Evolutionary conservation across 2,888 invertebrate species (phyloP).

Genomic region (Ctenicera cuprea): DNA sequence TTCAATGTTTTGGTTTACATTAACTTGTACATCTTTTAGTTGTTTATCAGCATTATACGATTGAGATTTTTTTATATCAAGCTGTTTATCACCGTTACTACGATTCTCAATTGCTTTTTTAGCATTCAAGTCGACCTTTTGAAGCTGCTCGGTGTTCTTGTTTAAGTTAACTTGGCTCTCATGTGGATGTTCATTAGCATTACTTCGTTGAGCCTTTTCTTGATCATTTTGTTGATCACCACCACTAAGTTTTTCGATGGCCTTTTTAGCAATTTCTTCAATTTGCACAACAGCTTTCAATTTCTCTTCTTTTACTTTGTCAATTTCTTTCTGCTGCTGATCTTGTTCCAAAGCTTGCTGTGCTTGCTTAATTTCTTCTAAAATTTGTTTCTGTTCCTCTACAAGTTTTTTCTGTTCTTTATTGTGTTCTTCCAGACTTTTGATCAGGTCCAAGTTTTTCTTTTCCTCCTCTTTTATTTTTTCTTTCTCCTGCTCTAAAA

Average conservation of each 20-base stretch:
- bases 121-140: not conserved
- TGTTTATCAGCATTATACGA: not conserved
- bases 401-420: conserved; percentile 81
- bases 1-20: not conserved
- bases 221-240: conserved; percentile 19
- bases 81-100: not conserved
- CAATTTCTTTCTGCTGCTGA: conserved; percentile 59
- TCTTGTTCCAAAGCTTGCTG: conserved; percentile 73
- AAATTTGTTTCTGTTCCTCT: conserved; percentile 80
- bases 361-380: conserved; percentile 75
- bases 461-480: conserved; percentile 65
- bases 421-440: conserved; percentile 81
- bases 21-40: not conserved
- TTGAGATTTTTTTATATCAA: not conserved
- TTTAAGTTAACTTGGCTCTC: not conserved
- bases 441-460: conserved; percentile 74
- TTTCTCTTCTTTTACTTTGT: conserved; percentile 60
- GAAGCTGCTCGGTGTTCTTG: not conserved
- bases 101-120: not conserved
- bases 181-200: not conserved
- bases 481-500: conserved; percentile 69
- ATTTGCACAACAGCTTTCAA: conserved; percentile 68
- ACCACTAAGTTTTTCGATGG: conserved; percentile 66
- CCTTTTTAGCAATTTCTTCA: conserved; percentile 67
- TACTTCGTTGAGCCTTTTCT: not conserved